Base-by-base conservation (phyloP, 2,113 vertebrate genomes). In the Oplegnathus fasciatus region DNA sequence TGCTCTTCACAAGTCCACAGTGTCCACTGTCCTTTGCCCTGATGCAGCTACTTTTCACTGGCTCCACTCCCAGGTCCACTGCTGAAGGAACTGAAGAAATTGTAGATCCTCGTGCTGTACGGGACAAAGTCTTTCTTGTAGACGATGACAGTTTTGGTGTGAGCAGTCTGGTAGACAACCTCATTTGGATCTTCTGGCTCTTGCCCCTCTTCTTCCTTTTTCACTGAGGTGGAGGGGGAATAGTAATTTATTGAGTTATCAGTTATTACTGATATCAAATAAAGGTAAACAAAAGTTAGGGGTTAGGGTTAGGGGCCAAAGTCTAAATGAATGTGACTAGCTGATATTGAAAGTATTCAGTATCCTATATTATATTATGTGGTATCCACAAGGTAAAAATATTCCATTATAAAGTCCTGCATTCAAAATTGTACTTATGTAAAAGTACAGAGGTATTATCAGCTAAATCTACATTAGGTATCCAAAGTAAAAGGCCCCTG, bases 101-200 rank as follows among this genome's bases (percentile, higher is more conserved):
- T 91, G 40, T 80, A 80, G 64, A 95, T 70, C 65, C 91, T 79
- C 1, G 91, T 89, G 24, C 44, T 87, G 85, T 91, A 94, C 0
- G 95, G 95, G 42, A 96, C 91, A 80, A 93, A 94, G 76, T 93
- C 84, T 30, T 95, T 88, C 78, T 86, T 94, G 85, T 95, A 95
- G 46, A 83, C 1, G 3, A 94, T 52, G 44, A 76, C 28, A 0
- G 87, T 81, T 80, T 80, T 87, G 24, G 2, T 2, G 84, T 90
- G 62, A 26, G 55, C 0, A 0, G 84, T 88, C 55, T 64, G 0
- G 46, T 76, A n/a, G 14, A 89, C 46, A 0, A 85, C 52, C 64
- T 66, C 9, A 46, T 90, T 75, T 9, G 71, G 62, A 46, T 89
- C 55, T 11, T 77, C 26, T 1, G 6, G 30, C 15, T 91, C 69